Evolutionary conservation across 2,888 invertebrate genomes (phyloP), one percentile per base, ranked within the genome.

Genomic region (Subacronicta megacephala): DNA sequence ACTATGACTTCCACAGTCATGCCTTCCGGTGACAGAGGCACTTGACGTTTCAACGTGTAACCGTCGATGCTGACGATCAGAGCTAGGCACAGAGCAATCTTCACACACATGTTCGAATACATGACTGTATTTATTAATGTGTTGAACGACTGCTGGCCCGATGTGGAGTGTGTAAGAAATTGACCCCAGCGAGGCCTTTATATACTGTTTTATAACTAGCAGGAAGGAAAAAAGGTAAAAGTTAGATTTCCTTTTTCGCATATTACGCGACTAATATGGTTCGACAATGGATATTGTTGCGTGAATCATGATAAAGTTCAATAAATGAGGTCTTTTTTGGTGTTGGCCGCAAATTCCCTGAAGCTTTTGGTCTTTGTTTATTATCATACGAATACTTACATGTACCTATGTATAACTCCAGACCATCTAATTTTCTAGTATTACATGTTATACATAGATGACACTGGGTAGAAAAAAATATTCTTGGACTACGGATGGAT

Each of bases 1-100:
- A 80, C 66, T 5, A 57, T 45, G n/a, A 76, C 62, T n/a, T 80
- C 74, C 47, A 80, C 36, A 7, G 59, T 65, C 20, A 75, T 37
- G 35, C 74, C 78, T 62, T 75, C 67, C 7, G 65, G 33, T 33
- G 76, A 67, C 37, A 81, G 33, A 20, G 62, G 55, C 45, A 71
- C 33, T 18, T 44, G 41, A 9, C 63, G 43, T 42, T 54, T 63
- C 18, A 78, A 40, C 40, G 67, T 61, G 35, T 64, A 46, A 23
- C 75, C 61, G 46, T 80, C 69, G 41, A 72, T 69, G 31, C 47
- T 53, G 31, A 57, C 58, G 23, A 74, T 46, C 47, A 77, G 47
- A n/a, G 64, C 52, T 15, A 75, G 54, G 53, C 60, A 65, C 47
- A 78, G 13, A 56, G 60, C 61, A 20, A 75, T 46, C 53, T 63